Conservation (phyloP, 2,888 invertebrate species). For the Temnothorax ravouxi region DNA sequence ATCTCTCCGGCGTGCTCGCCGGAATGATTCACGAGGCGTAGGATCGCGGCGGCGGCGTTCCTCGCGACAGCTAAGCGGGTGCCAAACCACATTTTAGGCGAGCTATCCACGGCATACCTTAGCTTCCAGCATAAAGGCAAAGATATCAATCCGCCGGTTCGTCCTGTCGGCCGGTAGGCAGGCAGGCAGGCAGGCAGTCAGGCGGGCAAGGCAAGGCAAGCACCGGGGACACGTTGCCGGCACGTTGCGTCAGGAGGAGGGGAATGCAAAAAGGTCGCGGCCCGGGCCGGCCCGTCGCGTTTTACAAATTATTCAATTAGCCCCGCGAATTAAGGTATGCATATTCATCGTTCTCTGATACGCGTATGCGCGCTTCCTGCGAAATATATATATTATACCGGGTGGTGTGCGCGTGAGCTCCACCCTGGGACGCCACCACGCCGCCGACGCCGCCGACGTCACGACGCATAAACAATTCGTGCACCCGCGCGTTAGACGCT, state of each 20-base stretch:
- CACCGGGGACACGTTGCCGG: slow-evolving; percentile 38
- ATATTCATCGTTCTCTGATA: slow-evolving; percentile 85
- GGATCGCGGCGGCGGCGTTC: slow-evolving; percentile 52
- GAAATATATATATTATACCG: slow-evolving; percentile 52
- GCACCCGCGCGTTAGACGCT: slow-evolving; percentile 82
- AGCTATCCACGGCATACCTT: slow-evolving; percentile 79
- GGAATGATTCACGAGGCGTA: slow-evolving; percentile 45
- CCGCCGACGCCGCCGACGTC: slow-evolving; percentile 54
- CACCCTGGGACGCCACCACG: slow-evolving; percentile 74
- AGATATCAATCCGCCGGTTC: slow-evolving; percentile 73
- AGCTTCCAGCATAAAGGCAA: slow-evolving; percentile 61
- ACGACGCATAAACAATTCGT: slow-evolving; percentile 83
- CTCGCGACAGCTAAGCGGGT: slow-evolving; percentile 65
- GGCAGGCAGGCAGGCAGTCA: not conserved
- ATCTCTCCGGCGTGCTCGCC: slow-evolving; percentile 16
- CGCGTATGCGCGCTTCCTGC: slow-evolving; percentile 74
- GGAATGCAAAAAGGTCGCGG: slow-evolving; percentile 82
- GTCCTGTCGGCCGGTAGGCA: slow-evolving; percentile 58
- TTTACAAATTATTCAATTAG: slow-evolving; percentile 87
- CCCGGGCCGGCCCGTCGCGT: slow-evolving; percentile 78
- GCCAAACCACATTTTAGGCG: slow-evolving; percentile 79
- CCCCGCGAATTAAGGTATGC: slow-evolving; percentile 86
- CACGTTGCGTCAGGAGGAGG: slow-evolving; percentile 54
- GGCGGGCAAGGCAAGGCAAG: slow-evolving; percentile 6
- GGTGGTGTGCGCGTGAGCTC: slow-evolving; percentile 51